Evolutionary conservation across 2,113 vertebrate species (phyloP), one percentile per base, ranked within the genome.

Genomic region (Carettochelys insculpta): DNA sequence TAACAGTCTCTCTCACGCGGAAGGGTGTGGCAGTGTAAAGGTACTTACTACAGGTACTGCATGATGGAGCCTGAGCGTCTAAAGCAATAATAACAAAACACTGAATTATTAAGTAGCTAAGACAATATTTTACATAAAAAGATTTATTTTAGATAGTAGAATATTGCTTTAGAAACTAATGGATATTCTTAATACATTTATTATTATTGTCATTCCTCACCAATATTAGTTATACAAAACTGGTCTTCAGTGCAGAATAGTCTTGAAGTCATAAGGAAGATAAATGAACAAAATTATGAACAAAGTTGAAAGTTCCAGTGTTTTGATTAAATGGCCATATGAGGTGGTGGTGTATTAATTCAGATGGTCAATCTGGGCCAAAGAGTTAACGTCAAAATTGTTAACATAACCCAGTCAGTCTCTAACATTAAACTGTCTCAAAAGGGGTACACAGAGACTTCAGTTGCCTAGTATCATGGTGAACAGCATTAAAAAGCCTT

Each of bases 221-320:
- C 87, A 93, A 92, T 95, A 96, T 96, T 96, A 95, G 94, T 97
- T 95, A 94, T 94, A 97, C 92, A 97, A 96, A 97, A 96, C 97
- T 97, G 95, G 91, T 92, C 95, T 97, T 97, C 94, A 91, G 96
- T 92, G 95, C 94, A 43, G 7, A 97, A 94, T 97, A 94, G 85
- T 96, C 68, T 90, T 88, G 87, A 94, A 96, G 45, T 95, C 89
- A 91, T 97, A 97, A 98, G 97, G 96, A 97, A 98, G 97, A 98
- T 95, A 97, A 98, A 98, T 97, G 97, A 97, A 95, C 91, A 97
- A 96, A 97, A 97, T 97, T 97, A 97, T 95, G 92, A 95, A 97
- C 94, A 94, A 90, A 96, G 95, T 96, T 96, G 95, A 94, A 97
- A 96, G 92, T 96, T 96, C 87, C 95, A 95, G 94, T 95, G 88